These are phyloP conservation scores for Oligia strigilis DNA, from an alignment of 2,888 invertebrate genomes.

Conservation along the genomic window DNA sequence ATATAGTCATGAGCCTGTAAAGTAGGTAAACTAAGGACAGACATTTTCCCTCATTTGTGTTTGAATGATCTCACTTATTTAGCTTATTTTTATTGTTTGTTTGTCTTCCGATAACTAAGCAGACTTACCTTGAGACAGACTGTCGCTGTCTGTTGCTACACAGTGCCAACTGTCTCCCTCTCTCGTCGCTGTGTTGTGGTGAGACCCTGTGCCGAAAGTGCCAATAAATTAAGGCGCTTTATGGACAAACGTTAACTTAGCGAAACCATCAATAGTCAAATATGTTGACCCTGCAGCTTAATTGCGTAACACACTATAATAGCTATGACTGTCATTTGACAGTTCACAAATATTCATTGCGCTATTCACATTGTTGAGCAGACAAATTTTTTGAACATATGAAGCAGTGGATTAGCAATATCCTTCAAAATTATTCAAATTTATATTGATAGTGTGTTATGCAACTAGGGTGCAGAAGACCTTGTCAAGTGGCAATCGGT, in stretches of 20 bases:
- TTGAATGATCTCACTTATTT: neutral
- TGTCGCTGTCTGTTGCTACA: constrained; percentile 38
- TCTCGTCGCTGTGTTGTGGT: neutral
- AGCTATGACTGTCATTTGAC: too few species aligned
- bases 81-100: constrained; percentile 6
- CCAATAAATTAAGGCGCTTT: constrained; percentile 1
- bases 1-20: neutral
- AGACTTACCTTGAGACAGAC: constrained; percentile 41
- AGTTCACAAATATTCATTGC: neutral
- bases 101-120: constrained; percentile 22
- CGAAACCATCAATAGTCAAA: neutral
- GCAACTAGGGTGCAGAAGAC: neutral
- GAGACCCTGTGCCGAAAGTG: constrained; percentile 12
- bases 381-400: neutral
- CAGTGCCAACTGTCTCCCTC: constrained; percentile 29
- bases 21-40: neutral
- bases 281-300: neutral
- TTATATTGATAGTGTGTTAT: neutral
- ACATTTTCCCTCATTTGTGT: neutral
- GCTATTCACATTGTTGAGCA: neutral
- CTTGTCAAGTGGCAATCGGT: too few species aligned
- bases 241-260: neutral
- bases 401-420: neutral
- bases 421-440: neutral
- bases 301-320: neutral